Evolutionary conservation across 2,113 vertebrate genomes (phyloP), one percentile per base, ranked within the genome.

Genomic region (Rhea americana): DNA sequence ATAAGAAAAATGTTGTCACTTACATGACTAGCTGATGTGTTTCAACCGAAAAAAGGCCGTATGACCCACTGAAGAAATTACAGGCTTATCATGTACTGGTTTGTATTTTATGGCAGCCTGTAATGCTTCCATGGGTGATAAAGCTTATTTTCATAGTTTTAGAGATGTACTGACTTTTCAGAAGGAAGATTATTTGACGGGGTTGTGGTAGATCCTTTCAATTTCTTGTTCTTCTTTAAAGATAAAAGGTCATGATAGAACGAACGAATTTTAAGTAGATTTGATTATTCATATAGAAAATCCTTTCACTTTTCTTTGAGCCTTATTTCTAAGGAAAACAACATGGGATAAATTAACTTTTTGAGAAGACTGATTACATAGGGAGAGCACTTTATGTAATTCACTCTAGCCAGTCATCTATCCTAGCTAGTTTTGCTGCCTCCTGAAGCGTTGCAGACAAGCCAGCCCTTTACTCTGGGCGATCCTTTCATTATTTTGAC

Each of bases 311-410:
- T 13, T 90, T 15, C 3, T 48, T 82, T 56, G 9, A 61, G 6
- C 9, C 30, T 12, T 62, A 39, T 32, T 87, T 74, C 2, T 9
- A 62, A 58, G 18, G 14, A 62, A 72, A 94, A 50, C 7, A 20
- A n/a, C 8, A 28, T 0, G 1, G 2, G 3, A 59, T 35, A 7
- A 73, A 81, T 14, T 2, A 65, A 59, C n/a, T 7, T 50, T 72
- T 35, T 59, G 48, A 68, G 61, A 73, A 80, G 13, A 24, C 39
- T 47, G 32, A 53, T 3, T 43, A 35, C 5, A 30, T 8, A 66
- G 4, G 8, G 4, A 75, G 7, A 3, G 4, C 17, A 22, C 4
- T 68, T 85, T n/a, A 53, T 67, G 14, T 19, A 21, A 22, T 37
- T 13, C 6, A 13, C 20, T 8, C 79, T 22, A 71, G 24, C 32